Base-by-base conservation (phyloP, 2,797 vertebrate species). In the Tangara arthus region DNA sequence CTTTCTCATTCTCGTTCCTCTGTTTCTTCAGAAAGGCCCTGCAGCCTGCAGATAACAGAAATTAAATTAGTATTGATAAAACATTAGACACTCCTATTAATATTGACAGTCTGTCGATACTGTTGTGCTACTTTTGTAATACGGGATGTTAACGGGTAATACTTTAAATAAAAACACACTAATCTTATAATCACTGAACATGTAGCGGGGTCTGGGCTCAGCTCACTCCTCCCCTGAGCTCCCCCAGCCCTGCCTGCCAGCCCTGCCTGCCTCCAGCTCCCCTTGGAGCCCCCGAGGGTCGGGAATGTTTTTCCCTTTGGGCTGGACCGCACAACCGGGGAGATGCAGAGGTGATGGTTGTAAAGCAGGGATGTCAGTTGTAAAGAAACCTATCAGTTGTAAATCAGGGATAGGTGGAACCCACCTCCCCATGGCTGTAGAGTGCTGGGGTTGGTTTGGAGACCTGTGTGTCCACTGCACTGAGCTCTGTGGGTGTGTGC, bases 11-110 rank as follows among this genome's bases (percentile, higher is more conserved):
- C 85, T 82, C 55, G 85, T 79, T 90, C 89, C 80, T 85, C 76
- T 96, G 87, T 95, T 94, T 93, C 95, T 93, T 96, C 71, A 90
- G 95, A 96, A 95, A 93, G 87, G 87, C 92, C 66, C 94, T 95
- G 92, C 92, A 95, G 95, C 93, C 92, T 94, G 94, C 91, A 96
- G 96, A 96, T 95, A 97, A 92, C 89, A 88, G 96, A 97, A 97
- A 97, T 97, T 95, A 96, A 96, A 97, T 97, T 97, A 96, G 93
- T 96, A 97, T 97, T 97, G 96, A 97, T 97, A 96, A 93, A 96
- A 91, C 96, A 96, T 97, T 97, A 97, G 94, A 96, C 83, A 82
- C 94, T 95, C 96, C 96, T 97, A 97, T 97, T 97, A 97, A 97
- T 97, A 97, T 97, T 95, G 96, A 97, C 96, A 97, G 95, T 15